These are phyloP conservation scores for Zaprionus bogoriensis DNA, from an alignment of 2,888 invertebrate species.

Conservation along the genomic window DNA sequence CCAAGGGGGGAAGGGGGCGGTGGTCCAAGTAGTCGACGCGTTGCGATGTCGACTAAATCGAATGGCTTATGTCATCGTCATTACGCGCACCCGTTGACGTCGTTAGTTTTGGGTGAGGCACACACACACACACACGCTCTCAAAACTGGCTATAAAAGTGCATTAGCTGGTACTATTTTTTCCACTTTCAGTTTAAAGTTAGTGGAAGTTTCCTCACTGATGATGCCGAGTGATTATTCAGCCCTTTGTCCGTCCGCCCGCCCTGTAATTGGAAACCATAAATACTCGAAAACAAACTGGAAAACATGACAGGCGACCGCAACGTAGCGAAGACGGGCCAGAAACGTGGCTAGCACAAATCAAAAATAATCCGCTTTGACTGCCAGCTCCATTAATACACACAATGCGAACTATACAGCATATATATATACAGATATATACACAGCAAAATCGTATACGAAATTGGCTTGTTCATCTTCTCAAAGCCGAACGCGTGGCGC, in stretches of 20 bases:
- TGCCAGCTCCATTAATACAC: slow-evolving; percentile 25
- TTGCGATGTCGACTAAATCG: slow-evolving; percentile 14
- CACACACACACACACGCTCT: not conserved
- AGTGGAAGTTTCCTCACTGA: not conserved
- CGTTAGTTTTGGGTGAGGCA: slow-evolving; percentile 44
- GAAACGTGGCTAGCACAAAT: slow-evolving; percentile 57
- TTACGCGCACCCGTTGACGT: slow-evolving; percentile 40
- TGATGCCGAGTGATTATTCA: slow-evolving; percentile 12
- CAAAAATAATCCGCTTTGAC: slow-evolving; percentile 69
- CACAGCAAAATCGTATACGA: slow-evolving; percentile 14
- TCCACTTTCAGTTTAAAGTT: not conserved
- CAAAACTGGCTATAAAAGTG: too few relatives aligned
- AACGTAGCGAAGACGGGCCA: slow-evolving; percentile 13
- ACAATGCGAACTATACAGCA: not conserved
- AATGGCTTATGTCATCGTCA: slow-evolving; percentile 46
- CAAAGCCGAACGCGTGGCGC: slow-evolving; percentile 34
- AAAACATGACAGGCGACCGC: slow-evolving; percentile 22
- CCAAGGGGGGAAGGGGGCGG: not conserved
- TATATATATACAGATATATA: slow-evolving; percentile 2
- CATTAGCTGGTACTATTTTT: slow-evolving; percentile 6
- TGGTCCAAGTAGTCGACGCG: not conserved
- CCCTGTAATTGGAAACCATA: slow-evolving; percentile 66
- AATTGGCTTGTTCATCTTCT: slow-evolving; percentile 40
- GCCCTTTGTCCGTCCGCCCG: slow-evolving; percentile 23
- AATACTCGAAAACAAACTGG: slow-evolving; percentile 52